Conservation (phyloP, 2,888 invertebrate species). For the Zelleria hepariella region DNA sequence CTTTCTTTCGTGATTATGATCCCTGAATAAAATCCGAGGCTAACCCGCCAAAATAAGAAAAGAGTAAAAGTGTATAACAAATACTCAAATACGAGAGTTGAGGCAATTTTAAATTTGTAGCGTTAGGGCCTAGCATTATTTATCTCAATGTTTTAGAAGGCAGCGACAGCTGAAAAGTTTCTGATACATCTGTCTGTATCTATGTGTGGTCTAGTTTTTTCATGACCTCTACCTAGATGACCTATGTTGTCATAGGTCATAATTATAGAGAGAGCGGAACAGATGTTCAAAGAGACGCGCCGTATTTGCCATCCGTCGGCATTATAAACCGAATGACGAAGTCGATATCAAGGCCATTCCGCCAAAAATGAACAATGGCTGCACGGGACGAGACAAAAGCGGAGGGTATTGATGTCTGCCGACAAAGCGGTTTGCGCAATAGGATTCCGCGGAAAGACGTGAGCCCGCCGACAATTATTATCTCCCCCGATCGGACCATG, state of each 20-base stretch:
- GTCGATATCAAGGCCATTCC: slow-evolving; percentile 44
- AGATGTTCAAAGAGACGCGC: not conserved
- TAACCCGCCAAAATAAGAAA: too few relatives aligned
- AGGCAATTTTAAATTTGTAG: too few relatives aligned
- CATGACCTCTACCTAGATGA: too few relatives aligned
- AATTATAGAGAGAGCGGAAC: not conserved
- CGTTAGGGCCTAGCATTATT: too few relatives aligned
- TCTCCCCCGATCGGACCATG: slow-evolving; percentile 55
- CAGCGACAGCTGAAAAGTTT: too few relatives aligned
- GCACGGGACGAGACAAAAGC: slow-evolving; percentile 58
- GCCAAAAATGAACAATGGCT: slow-evolving; percentile 63
- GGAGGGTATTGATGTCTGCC: slow-evolving; percentile 56
- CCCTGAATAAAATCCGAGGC: too few relatives aligned
- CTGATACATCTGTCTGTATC: too few relatives aligned
- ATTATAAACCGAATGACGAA: slow-evolving; percentile 36
- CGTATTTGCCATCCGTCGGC: not conserved
- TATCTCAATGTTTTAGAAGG: too few relatives aligned
- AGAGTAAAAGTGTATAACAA: too few relatives aligned
- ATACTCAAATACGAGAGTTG: too few relatives aligned
- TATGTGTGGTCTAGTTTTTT: too few relatives aligned
- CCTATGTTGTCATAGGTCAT: not conserved
- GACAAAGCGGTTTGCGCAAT: slow-evolving; percentile 70
- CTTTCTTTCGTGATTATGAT: too few relatives aligned
- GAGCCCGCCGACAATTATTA: slow-evolving; percentile 68
- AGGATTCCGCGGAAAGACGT: slow-evolving; percentile 67